Conservation (phyloP, 1,140 invertebrate species). For the Trissolcus basalis region DNA sequence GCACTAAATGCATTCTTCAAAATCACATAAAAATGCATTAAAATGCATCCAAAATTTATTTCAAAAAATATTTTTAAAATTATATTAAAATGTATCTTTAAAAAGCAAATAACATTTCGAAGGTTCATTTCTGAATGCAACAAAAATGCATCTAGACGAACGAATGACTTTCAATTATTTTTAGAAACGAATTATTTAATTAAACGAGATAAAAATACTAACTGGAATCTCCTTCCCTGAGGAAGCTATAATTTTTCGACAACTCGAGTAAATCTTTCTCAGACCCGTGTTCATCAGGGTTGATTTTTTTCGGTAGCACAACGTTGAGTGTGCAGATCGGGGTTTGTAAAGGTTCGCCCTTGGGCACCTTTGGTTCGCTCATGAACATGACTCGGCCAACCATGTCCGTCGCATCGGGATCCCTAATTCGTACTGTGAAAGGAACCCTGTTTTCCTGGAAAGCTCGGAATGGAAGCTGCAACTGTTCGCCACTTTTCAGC, state of each 20-base stretch:
- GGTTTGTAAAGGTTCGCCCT: conserved; percentile 88
- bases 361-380: conserved; percentile 91
- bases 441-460: conserved; percentile 97
- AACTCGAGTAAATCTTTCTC: conserved; percentile 83
- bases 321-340: conserved; percentile 95
- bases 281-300: conserved; percentile 82
- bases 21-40: no score
- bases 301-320: conserved; percentile 85
- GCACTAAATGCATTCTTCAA: no score
- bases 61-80: no score
- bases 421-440: conserved; percentile 90
- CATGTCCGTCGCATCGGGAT: conserved; percentile 83
- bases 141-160: no score
- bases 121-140: no score
- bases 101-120: no score
- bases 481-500: conserved; percentile 94
- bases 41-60: no score
- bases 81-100: no score
- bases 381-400: conserved; percentile 94
- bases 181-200: conserved; percentile 1
- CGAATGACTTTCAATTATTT: conserved; percentile 23
- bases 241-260: conserved; percentile 82
- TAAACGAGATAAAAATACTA: conserved; percentile 60
- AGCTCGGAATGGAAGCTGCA: conserved; percentile 89
- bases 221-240: conserved; percentile 78